Evolutionary conservation across 2,113 vertebrate genomes (phyloP).

Genomic region (Piaya cayana): DNA sequence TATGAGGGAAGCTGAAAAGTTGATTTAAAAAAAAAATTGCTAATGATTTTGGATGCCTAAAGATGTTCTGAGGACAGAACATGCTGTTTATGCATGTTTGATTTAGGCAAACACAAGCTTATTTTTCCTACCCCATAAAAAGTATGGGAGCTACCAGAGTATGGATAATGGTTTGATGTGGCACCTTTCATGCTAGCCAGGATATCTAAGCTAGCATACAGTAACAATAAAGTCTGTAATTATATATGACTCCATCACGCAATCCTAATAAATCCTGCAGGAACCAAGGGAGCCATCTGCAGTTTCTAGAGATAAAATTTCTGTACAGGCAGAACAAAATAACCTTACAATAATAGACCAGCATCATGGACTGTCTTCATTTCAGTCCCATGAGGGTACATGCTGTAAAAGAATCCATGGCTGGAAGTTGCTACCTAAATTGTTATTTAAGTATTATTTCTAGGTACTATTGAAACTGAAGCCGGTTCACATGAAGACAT

Average conservation of each 20-base stretch:
- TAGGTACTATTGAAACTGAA: background rate
- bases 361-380: background rate
- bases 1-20: background rate
- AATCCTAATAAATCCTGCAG: background rate
- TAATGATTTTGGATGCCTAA: background rate
- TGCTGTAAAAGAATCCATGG: background rate
- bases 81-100: background rate
- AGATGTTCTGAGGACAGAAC: background rate
- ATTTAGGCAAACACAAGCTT: background rate
- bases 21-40: background rate
- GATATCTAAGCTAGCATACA: background rate
- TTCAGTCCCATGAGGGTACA: background rate
- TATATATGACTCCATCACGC: background rate
- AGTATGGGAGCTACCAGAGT: background rate
- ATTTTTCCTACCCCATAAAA: background rate
- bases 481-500: background rate
- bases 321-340: background rate
- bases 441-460: background rate
- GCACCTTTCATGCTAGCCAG: background rate
- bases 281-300: background rate
- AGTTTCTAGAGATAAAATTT: background rate
- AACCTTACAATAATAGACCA: background rate
- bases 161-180: background rate
- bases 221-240: background rate
- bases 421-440: background rate